Conservation (phyloP, 2,888 invertebrate species). For the Platycheirus rosarum region DNA sequence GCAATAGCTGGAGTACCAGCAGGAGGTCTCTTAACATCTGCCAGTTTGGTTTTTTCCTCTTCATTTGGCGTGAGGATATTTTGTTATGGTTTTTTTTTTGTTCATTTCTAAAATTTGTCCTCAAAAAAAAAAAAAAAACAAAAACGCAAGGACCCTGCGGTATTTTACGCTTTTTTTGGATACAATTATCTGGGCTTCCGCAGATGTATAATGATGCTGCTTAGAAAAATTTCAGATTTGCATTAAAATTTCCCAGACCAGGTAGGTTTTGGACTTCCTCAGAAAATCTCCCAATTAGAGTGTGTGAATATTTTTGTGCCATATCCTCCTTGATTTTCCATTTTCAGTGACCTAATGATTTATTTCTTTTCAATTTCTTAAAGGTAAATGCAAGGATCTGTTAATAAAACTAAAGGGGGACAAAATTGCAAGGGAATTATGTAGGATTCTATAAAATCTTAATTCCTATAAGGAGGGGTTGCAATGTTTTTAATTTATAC, state of each 20-base stretch:
- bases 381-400: conserved; percentile 41
- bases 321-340: neutral
- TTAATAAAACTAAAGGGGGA: conserved; percentile 45
- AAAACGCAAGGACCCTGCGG: conserved; percentile 20
- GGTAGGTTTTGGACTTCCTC: conserved; percentile 9
- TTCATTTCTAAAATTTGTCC: too few species aligned
- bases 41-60: conserved; percentile 48
- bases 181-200: conserved; percentile 5
- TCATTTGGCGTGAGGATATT: conserved; percentile 63
- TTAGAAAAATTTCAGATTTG: neutral
- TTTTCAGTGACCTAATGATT: conserved; percentile 57
- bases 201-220: neutral
- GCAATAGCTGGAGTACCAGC: conserved; percentile 52
- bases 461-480: conserved; percentile 51
- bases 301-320: conserved; percentile 30
- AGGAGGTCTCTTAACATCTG: conserved; percentile 68
- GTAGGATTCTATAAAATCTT: conserved; percentile 31
- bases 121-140: too few species aligned
- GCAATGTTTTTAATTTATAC: conserved; percentile 44
- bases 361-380: conserved; percentile 46
- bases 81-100: too few species aligned
- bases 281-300: neutral
- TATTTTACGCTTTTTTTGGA: conserved; percentile 11
- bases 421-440: conserved; percentile 20
- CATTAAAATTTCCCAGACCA: conserved; percentile 6